Evolutionary conservation across 1,140 invertebrate genomes (phyloP).

Genomic region (Bombus picipes): DNA sequence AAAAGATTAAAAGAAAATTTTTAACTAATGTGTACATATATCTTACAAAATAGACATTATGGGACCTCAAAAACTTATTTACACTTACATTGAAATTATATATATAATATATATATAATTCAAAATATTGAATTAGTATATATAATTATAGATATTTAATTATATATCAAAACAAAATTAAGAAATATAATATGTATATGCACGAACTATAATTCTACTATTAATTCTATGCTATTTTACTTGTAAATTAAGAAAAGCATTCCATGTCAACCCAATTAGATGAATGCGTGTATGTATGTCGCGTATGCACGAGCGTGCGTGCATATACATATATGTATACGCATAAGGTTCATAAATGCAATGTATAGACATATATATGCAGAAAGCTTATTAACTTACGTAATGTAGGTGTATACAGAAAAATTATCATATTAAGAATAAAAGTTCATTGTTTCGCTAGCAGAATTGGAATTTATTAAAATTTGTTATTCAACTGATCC

Average conservation of each 20-base stretch:
- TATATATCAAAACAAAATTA: conserved; percentile 1
- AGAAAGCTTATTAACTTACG: not conserved
- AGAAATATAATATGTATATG: not conserved
- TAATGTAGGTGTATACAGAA: not conserved
- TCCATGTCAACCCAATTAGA: conserved; percentile 23
- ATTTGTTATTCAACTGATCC: conserved; percentile 13
- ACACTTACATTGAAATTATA: not conserved
- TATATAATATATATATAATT: not conserved
- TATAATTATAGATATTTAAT: conserved; percentile 4
- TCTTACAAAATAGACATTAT: conserved; percentile 17
- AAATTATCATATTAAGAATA: not conserved
- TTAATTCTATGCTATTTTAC: not conserved
- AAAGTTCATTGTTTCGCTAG: not conserved
- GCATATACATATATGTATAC: not conserved
- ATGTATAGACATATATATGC: not conserved
- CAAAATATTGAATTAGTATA: conserved; percentile 15
- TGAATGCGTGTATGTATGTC: not conserved
- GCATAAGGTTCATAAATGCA: not conserved
- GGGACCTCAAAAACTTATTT: not conserved
- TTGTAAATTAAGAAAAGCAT: not conserved
- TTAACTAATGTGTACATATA: conserved; percentile 3
- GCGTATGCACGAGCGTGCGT: not conserved
- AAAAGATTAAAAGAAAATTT: not conserved
- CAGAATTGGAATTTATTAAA: conserved; percentile 25
- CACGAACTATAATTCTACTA: not conserved